Evolutionary conservation across 2,888 invertebrate species (phyloP), one percentile per base, ranked within the genome.

Genomic region (Meteorus cinctellus): DNA sequence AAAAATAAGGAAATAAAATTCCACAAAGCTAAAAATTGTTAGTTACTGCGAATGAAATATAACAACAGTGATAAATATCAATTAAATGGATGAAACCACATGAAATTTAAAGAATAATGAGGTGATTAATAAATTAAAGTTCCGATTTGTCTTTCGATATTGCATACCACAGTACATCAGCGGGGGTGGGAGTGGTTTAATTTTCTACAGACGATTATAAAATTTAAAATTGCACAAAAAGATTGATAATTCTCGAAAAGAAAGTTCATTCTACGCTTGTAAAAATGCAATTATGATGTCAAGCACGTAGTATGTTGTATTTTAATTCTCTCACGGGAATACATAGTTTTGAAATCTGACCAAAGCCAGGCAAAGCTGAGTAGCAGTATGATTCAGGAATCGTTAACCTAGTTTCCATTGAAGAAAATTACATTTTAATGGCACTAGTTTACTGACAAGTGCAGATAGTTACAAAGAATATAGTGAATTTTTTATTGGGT

Each of bases 281-380:
- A 63, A 62, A 51, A 51, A 62, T 69, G 69, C 74, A 69, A 74
- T 74, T 74, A 74, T 48, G 62, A 48, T 8, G 16, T 67, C 66
- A 66, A 36, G 48, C 48, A 60, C 68, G n/a, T 69, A 48, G 29
- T 68, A 74, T 69, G 45, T 31, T 12, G 41, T 74, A 70, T 59
- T 29, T 60, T 27, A n/a, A 68, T 24, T 66, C 48, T 48, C 65
- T 34, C 31, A 59, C 60, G 67, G 66, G 74, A 36, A 67, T 67
- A 74, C 41, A 36, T 60, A 51, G 34, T 51, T 69, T 69, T 60
- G 48, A 59, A 70, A 67, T 65, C 72, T 31, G 29, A 31, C 34
- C 45, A 65, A 63, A 34, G 34, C 16, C 51, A 45, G 48, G 2
- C 34, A 34, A 24, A 24, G 24, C 36, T 48, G 45, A 31, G 48